Evolutionary conservation across 2,797 vertebrate genomes (phyloP).

Genomic region (Pelobates cultripes): DNA sequence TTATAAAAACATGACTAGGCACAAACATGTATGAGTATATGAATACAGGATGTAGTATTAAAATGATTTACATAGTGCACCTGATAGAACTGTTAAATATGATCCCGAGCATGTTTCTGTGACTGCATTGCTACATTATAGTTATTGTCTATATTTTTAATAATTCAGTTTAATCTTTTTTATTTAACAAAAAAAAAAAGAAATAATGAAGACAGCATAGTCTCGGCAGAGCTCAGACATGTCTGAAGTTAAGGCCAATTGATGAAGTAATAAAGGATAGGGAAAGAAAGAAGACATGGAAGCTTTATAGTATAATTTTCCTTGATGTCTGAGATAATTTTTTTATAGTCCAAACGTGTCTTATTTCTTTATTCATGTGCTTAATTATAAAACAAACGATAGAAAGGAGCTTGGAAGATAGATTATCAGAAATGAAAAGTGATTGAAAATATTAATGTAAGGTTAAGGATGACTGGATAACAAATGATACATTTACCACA

Average conservation of each 20-base stretch:
- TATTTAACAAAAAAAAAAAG: not conserved
- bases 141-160: not conserved
- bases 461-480: slow-evolving; percentile 70
- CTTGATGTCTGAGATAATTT: slow-evolving; percentile 44
- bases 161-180: not conserved
- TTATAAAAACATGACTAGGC: too few relatives aligned
- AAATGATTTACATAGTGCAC: too few relatives aligned
- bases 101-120: too few relatives aligned
- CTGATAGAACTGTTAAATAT: too few relatives aligned
- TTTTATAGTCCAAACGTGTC: slow-evolving; percentile 49
- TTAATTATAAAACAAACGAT: slow-evolving; percentile 63
- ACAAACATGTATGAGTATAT: too few relatives aligned
- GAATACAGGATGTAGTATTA: too few relatives aligned
- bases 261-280: not conserved
- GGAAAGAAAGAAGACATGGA: slow-evolving; percentile 37
- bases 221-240: slow-evolving; percentile 18
- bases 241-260: not conserved
- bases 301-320: slow-evolving; percentile 18
- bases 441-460: too few relatives aligned
- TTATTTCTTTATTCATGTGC: slow-evolving; percentile 47
- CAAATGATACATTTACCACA: slow-evolving; percentile 76
- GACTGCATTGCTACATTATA: not conserved
- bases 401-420: slow-evolving; percentile 64
- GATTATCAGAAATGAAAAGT: slow-evolving; percentile 70
- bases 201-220: not conserved